phyloP scores from a whole-genome alignment of 2,888 invertebrate genomes.

The Eupithecia exiguata region DNA sequence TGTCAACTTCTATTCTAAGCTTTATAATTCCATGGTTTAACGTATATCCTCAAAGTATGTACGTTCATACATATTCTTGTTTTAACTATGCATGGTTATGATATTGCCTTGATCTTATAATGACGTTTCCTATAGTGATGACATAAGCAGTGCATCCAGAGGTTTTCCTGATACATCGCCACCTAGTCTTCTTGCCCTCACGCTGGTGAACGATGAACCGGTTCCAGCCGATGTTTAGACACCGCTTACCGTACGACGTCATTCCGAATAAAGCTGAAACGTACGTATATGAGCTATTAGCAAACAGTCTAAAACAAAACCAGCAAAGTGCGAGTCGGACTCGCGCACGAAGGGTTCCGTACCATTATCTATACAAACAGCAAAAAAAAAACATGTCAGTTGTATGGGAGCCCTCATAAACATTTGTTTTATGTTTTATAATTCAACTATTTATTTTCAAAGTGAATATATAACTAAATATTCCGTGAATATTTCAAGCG shows the following conservation, averaged over 20 bases:
- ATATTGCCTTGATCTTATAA: conserved; percentile 32
- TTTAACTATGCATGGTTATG: conserved; percentile 37
- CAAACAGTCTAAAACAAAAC: neutral
- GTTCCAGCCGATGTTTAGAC: conserved; percentile 60
- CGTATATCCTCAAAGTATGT: neutral
- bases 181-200: conserved; percentile 62
- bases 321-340: too few species aligned
- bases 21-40: neutral
- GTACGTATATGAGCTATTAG: neutral
- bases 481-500: too few species aligned
- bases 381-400: too few species aligned
- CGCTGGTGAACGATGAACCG: conserved; percentile 71
- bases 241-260: conserved; percentile 65
- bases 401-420: too few species aligned
- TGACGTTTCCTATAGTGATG: conserved; percentile 47
- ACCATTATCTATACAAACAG: too few species aligned
- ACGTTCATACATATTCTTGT: neutral
- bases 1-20: too few species aligned
- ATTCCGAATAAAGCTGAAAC: conserved; percentile 62
- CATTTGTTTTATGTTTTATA: too few species aligned
- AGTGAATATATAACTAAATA: too few species aligned
- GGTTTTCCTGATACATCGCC: conserved; percentile 51
- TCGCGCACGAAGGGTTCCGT: too few species aligned
- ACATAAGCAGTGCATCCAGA: conserved; percentile 55
- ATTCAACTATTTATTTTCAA: too few species aligned